These are phyloP conservation scores for Lypha dubia DNA, from an alignment of 2,888 invertebrate species.

Conservation along the genomic window DNA sequence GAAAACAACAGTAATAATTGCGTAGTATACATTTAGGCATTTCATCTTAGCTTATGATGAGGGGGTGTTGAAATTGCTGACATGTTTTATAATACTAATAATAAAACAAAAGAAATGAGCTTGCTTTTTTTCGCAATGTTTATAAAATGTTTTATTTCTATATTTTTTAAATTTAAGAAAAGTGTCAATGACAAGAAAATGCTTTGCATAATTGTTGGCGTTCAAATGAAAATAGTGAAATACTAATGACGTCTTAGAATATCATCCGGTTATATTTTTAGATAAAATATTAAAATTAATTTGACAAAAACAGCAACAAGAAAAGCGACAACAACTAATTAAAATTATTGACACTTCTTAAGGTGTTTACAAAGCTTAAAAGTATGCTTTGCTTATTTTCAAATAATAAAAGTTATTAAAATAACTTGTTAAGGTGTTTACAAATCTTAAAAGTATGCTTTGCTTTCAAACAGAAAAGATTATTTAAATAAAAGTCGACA, in stretches of 20 bases:
- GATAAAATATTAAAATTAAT: constrained; percentile 17
- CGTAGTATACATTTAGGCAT: constrained; percentile 57
- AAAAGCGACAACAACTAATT: constrained; percentile 24
- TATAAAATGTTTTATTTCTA: constrained; percentile 23
- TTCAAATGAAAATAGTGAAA: constrained; percentile 14
- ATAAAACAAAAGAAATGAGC: constrained; percentile 35
- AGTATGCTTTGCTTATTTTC: constrained; percentile 27
- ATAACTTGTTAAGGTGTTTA: no score
- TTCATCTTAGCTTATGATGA: constrained; percentile 10
- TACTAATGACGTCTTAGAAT: constrained; percentile 7
- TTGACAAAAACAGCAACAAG: constrained; percentile 1
- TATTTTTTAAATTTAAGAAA: constrained; percentile 24
- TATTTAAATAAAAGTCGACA: no score
- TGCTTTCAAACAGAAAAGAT: no score
- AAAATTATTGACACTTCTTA: constrained; percentile 54
- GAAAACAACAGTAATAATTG: constrained; percentile 54
- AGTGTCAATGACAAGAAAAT: constrained; percentile 47
- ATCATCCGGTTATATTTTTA: constrained; percentile 9
- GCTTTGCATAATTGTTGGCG: constrained; percentile 58
- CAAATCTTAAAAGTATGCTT: no score
- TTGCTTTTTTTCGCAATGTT: not conserved
- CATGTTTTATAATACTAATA: constrained; percentile 30
- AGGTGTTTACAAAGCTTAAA: constrained; percentile 17
- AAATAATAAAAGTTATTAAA: not conserved
- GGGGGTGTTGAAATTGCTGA: constrained; percentile 43